Evolutionary conservation across 2,797 vertebrate genomes (phyloP).

Genomic region (Malurus splendens): DNA sequence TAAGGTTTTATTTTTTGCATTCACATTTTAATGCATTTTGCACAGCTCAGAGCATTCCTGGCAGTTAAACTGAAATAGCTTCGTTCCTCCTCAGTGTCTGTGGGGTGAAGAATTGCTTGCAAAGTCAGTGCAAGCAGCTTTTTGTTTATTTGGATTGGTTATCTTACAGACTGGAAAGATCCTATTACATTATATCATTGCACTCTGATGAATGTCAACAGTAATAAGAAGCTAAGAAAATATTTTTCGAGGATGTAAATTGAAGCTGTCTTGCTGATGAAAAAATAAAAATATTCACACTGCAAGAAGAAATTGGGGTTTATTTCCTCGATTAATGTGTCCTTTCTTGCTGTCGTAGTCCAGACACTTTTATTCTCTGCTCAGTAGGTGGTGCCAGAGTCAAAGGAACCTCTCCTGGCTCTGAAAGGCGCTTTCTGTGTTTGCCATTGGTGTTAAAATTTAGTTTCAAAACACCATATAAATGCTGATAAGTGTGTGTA

Average conservation of each 20-base stretch:
- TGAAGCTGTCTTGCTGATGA: not conserved
- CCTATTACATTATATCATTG: slow-evolving; percentile 9
- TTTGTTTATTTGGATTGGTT: slow-evolving; percentile 48
- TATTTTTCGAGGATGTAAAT: not conserved
- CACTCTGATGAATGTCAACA: slow-evolving; percentile 17
- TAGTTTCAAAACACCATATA: not conserved
- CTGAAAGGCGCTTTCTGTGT: not conserved
- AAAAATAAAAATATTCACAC: not conserved
- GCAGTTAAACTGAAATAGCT: not conserved
- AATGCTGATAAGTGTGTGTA: not conserved
- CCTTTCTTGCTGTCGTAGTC: not conserved
- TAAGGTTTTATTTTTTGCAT: not conserved
- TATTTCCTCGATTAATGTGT: not conserved
- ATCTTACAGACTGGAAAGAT: slow-evolving; percentile 19
- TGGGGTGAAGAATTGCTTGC: slow-evolving; percentile 26
- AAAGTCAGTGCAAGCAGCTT: not conserved
- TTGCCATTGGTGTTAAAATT: not conserved
- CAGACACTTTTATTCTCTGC: not conserved
- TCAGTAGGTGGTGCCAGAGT: slow-evolving; percentile 67
- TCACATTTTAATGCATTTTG: not conserved
- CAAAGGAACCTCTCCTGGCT: slow-evolving; percentile 22
- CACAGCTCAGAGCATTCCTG: not conserved
- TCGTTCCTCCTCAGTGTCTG: not conserved
- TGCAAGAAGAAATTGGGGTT: not conserved
- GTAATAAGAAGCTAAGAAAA: slow-evolving; percentile 28